Evolutionary conservation across 1,140 invertebrate genomes (phyloP), one percentile per base, ranked within the genome.

Genomic region (Homalodisca vitripennis): DNA sequence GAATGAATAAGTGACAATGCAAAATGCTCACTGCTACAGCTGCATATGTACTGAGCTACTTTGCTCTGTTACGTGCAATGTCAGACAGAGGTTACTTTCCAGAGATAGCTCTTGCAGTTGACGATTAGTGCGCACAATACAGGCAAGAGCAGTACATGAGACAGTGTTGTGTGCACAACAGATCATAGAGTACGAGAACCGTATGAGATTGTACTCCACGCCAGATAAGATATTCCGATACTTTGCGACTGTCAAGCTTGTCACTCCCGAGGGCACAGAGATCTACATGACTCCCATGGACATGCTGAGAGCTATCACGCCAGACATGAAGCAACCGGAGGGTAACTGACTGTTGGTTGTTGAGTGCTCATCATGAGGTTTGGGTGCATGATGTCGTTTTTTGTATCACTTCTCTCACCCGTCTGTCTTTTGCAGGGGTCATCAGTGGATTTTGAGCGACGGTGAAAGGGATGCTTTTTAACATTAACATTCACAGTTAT

Each of bases 211-310:
- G 71, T 99, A 93, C 84, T 98, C 96, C 14, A 98, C 95, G 32
- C 97, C 97, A 57, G 97, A 99, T 82, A 99, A 99, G 86, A 96
- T 99, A 79, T 99, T 99, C 85, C 89, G 97, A 63, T 99, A 99
- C 83, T 99, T 99, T 88, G 97, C 97, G n/a, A 98, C 97, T 46
- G 85, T 98, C 72, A 94, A 94, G 84, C 81, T 98, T 34, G 85
- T 87, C 72, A 85, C 85, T 75, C 80, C 85, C 68, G 86, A 88
- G 60, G 85, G 85, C 77, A 88, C 87, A 71, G 94, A 98, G 79
- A 87, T 97, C 74, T 98, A 89, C 76, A 99, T 99, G 97, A 99
- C 96, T 64, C 97, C 97, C 48, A 92, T 97, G 84, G 97, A 99
- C 85, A 98, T 99, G 84, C 85, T 98, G 63, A 86, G 97, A 77